Conservation (phyloP, 2,113 vertebrate genomes). For the Nematolebias whitei region DNA sequence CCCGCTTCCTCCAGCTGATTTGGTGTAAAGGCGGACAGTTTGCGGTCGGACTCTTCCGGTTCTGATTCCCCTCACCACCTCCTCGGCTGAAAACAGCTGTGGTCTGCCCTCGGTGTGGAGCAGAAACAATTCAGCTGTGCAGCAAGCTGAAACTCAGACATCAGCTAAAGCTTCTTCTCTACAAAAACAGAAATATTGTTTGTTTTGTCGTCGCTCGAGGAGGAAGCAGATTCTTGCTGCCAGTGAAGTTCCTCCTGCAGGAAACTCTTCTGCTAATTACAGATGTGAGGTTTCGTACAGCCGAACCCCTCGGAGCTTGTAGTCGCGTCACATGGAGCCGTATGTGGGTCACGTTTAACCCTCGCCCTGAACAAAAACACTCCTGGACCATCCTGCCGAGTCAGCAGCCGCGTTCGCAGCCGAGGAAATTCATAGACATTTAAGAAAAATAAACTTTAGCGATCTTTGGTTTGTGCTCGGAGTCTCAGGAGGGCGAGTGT, state of each 20-base stretch:
- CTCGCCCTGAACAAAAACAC: background rate
- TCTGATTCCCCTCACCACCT: background rate
- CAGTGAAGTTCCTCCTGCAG: too few relatives aligned
- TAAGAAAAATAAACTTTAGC: constrained; percentile 34
- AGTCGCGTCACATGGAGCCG: background rate
- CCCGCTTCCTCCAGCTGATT: constrained; percentile 54
- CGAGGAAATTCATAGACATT: constrained; percentile 53
- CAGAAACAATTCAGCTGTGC: too few relatives aligned
- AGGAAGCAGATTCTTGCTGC: too few relatives aligned
- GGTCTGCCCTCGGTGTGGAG: constrained; percentile 10
- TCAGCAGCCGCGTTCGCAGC: constrained; percentile 1
- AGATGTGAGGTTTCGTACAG: constrained; percentile 67
- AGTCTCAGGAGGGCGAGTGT: constrained; percentile 25
- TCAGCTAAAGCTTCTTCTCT: too few relatives aligned
- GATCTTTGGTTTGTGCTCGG: background rate
- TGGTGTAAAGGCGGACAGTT: constrained; percentile 55
- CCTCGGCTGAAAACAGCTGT: too few relatives aligned
- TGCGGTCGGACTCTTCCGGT: constrained; percentile 68
- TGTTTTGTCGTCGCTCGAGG: too few relatives aligned
- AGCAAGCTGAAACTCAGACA: too few relatives aligned
- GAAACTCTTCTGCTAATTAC: constrained; percentile 70
- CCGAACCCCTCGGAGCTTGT: background rate
- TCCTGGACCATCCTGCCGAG: background rate
- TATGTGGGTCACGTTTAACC: background rate
- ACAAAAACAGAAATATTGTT: too few relatives aligned